Evolutionary conservation across 2,113 vertebrate genomes (phyloP).

Genomic region (Peucedramus taeniatus): DNA sequence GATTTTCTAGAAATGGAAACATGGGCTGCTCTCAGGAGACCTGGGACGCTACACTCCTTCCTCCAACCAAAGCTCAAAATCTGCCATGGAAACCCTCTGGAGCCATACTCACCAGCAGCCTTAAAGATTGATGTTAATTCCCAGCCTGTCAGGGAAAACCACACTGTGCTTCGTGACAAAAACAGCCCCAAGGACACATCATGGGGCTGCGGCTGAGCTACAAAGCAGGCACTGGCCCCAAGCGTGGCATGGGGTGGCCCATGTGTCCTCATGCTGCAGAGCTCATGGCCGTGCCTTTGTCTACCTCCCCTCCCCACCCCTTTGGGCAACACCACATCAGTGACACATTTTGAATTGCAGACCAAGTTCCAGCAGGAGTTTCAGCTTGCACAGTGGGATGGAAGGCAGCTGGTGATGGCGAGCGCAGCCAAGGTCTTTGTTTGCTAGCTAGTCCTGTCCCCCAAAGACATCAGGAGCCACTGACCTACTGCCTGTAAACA

Average conservation of each 20-base stretch:
- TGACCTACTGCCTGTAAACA: constrained; percentile 55
- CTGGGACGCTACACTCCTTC: neutral
- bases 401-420: constrained; percentile 4
- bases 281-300: neutral
- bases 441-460: constrained; percentile 24
- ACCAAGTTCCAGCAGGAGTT: constrained; percentile 46
- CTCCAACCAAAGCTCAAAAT: neutral
- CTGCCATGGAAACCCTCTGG: neutral
- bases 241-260: neutral
- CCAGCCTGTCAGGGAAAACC: neutral
- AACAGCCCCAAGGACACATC: neutral
- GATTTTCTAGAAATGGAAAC: neutral
- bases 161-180: fast-evolving
- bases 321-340: constrained; percentile 54
- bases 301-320: neutral
- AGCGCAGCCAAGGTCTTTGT: constrained; percentile 51
- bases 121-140: neutral
- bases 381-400: constrained; percentile 5
- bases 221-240: neutral
- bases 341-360: constrained; percentile 32
- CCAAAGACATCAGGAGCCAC: constrained; percentile 28
- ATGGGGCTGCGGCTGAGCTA: neutral
- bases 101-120: neutral
- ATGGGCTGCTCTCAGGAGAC: neutral
- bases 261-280: neutral